A percentile compares a stretch with the other conserved stretches of the same genome.
These are phyloP conservation scores for Cephus runcator DNA, from an alignment of 2,888 invertebrate genomes.

Conservation along the genomic window DNA sequence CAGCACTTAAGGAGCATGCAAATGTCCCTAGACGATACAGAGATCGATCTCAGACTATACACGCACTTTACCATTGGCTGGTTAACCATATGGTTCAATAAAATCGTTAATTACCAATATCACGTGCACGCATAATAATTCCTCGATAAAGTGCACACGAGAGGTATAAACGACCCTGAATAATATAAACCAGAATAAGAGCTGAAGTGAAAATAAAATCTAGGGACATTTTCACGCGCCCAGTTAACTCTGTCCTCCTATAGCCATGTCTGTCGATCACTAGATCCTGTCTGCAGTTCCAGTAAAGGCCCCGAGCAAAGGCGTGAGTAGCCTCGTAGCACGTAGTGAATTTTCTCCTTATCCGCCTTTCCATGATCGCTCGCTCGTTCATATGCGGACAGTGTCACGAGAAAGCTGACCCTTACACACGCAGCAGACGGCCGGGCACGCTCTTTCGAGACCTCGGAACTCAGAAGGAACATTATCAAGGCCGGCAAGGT, in stretches of 20 bases:
- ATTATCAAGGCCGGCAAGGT: slow-evolving; percentile 55
- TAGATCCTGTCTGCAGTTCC: background rate
- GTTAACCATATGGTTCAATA: background rate
- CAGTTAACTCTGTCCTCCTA: background rate
- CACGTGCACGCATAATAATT: background rate
- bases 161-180: background rate
- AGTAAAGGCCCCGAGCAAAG: background rate
- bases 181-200: background rate
- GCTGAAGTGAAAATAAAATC: background rate
- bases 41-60: background rate
- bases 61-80: background rate
- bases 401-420: slow-evolving; percentile 18
- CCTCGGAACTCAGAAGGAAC: slow-evolving; percentile 30
- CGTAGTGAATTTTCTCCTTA: background rate
- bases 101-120: background rate
- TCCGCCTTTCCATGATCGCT: background rate
- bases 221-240: background rate
- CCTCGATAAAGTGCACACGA: background rate
- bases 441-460: slow-evolving; percentile 13
- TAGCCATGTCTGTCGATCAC: background rate
- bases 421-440: slow-evolving; percentile 13
- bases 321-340: background rate
- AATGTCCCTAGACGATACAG: background rate
- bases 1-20: background rate
- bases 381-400: background rate